These are phyloP conservation scores for Salticus scenicus DNA, from an alignment of 2,888 invertebrate genomes.

Conservation along the genomic window DNA sequence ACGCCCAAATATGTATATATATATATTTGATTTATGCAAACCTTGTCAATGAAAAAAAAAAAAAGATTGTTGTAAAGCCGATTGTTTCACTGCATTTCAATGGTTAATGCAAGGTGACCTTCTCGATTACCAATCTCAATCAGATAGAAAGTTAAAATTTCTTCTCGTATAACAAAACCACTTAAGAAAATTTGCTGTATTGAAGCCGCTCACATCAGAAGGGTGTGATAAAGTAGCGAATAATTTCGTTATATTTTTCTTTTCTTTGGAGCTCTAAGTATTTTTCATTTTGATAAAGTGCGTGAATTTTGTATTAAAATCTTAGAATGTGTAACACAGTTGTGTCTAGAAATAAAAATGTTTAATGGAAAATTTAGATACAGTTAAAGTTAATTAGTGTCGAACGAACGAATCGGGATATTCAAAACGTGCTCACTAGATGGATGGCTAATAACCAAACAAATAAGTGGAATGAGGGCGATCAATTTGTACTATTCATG, in stretches of 20 bases:
- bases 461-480: constrained; percentile 63
- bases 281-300: constrained; percentile 70
- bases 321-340: constrained; percentile 38
- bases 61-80: neutral
- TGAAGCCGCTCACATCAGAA: constrained; percentile 30
- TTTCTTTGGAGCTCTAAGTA: constrained; percentile 58
- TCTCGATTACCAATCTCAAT: constrained; percentile 70
- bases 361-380: constrained; percentile 36
- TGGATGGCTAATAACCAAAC: constrained; percentile 43
- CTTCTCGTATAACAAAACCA: too few relatives aligned
- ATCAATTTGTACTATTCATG: constrained; percentile 63
- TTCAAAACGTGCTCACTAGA: constrained; percentile 31
- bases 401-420: constrained; percentile 43
- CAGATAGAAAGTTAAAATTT: too few relatives aligned
- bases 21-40: neutral
- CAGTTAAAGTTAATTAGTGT: constrained; percentile 34
- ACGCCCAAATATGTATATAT: neutral
- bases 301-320: constrained; percentile 62
- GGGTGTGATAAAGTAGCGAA: constrained; percentile 57
- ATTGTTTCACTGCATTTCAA: constrained; percentile 29
- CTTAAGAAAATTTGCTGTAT: too few relatives aligned
- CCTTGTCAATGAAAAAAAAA: neutral
- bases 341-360: constrained; percentile 43
- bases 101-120: constrained; percentile 68
- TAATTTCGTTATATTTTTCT: constrained; percentile 69